Conservation (phyloP, 2,113 vertebrate genomes). For the Eleginops maclovinus region DNA sequence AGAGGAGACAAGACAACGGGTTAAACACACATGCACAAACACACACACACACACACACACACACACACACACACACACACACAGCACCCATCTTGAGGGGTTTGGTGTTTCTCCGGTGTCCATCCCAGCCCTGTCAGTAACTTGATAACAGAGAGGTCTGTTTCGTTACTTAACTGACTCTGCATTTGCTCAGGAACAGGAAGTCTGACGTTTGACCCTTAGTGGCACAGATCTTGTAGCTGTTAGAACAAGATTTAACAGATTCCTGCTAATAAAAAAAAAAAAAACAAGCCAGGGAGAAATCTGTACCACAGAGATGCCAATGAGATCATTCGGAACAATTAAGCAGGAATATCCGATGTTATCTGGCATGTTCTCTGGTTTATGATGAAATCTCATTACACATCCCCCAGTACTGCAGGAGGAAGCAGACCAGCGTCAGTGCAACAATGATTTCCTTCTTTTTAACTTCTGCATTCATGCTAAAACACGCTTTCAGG, state of each 20-base stretch:
- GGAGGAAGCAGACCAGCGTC: constrained; percentile 36
- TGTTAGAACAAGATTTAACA: constrained; percentile 37
- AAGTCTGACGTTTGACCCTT: constrained; percentile 41
- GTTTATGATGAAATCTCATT: constrained; percentile 54
- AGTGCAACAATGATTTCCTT: constrained; percentile 17
- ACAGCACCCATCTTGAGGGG: not conserved
- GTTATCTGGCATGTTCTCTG: constrained; percentile 29
- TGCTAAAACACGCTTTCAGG: not conserved
- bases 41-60: constrained; percentile 13
- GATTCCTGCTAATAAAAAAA: constrained; percentile 11
- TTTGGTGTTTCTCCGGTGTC: not conserved
- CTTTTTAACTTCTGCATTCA: constrained; percentile 28
- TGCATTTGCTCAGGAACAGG: constrained; percentile 51
- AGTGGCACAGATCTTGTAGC: not conserved
- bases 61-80: constrained; percentile 12
- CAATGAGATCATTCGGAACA: constrained; percentile 7
- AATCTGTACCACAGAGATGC: not conserved
- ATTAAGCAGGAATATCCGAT: not conserved
- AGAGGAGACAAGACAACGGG: constrained; percentile 64
- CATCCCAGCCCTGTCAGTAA: not conserved
- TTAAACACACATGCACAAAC: constrained; percentile 49
- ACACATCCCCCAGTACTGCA: constrained; percentile 21
- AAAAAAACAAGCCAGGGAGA: not conserved
- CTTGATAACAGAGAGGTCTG: not conserved
- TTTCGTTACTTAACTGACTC: constrained; percentile 12